A percentile compares a stretch with the other conserved stretches of the same genome.
Evolutionary conservation across 2,797 vertebrate genomes (phyloP).

Genomic region (Spinus pinus): DNA sequence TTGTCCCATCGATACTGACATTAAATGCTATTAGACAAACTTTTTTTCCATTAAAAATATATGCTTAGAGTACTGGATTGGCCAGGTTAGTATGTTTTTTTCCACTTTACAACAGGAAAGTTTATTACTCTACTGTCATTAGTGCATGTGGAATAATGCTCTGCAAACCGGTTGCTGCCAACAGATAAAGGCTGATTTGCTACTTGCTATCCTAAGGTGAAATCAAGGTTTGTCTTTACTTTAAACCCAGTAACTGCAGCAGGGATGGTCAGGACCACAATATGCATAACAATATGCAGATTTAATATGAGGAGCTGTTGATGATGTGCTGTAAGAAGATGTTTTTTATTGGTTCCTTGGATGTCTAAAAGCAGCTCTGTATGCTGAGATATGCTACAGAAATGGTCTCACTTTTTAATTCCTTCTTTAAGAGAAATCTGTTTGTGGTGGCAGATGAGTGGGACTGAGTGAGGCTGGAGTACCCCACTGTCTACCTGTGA

Average conservation of each 20-base stretch:
- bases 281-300: background rate
- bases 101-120: constrained; percentile 24
- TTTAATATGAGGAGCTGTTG: constrained; percentile 6
- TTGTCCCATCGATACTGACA: constrained; percentile 25
- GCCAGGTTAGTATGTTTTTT: constrained; percentile 43
- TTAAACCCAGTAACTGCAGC: background rate
- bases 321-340: background rate
- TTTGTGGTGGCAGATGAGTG: background rate
- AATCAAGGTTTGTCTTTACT: background rate
- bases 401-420: background rate
- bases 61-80: background rate
- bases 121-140: constrained; percentile 45
- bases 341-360: background rate
- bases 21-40: background rate
- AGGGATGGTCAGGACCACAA: background rate
- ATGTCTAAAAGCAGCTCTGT: background rate
- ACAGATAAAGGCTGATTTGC: constrained; percentile 36
- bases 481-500: background rate
- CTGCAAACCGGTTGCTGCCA: constrained; percentile 20
- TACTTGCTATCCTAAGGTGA: background rate
- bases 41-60: constrained; percentile 35
- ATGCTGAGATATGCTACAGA: background rate
- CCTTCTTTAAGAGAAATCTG: background rate
- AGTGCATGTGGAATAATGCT: background rate
- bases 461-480: background rate